These are phyloP conservation scores for Labrus mixtus DNA, from an alignment of 2,113 vertebrate species.

Conservation along the genomic window DNA sequence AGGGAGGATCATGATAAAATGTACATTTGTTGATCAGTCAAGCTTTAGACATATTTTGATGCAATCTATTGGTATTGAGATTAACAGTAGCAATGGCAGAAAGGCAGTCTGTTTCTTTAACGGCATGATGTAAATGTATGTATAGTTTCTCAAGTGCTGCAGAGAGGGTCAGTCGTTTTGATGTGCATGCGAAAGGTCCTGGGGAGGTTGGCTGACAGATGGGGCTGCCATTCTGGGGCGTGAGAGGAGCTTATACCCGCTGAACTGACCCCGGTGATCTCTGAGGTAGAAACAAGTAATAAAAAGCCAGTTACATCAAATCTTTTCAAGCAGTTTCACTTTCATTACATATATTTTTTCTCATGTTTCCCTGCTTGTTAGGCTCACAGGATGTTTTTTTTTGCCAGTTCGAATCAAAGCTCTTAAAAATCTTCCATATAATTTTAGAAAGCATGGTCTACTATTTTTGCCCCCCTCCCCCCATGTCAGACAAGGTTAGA, in stretches of 20 bases:
- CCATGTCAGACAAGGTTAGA: conserved; percentile 9
- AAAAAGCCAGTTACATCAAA: conserved; percentile 27
- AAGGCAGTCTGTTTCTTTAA: neutral
- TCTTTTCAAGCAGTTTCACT: conserved; percentile 27
- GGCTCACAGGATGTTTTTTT: neutral
- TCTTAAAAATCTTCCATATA: neutral
- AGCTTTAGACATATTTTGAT: neutral
- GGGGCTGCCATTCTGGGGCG: conserved; percentile 49
- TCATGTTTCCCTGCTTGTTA: neutral
- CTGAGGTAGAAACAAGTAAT: conserved; percentile 17
- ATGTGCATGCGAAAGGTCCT: conserved; percentile 57
- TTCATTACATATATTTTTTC: neutral
- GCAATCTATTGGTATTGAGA: too few relatives aligned
- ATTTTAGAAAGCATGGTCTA: neutral
- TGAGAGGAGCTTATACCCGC: conserved; percentile 66
- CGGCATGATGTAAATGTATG: conserved; percentile 4
- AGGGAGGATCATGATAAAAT: neutral
- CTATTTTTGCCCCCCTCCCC: too few relatives aligned
- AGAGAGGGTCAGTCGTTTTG: conserved; percentile 29
- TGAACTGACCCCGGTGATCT: conserved; percentile 64
- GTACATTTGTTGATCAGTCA: neutral
- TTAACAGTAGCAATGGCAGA: too few relatives aligned
- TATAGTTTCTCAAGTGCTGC: conserved; percentile 13
- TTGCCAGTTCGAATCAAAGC: neutral
- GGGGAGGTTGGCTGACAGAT: conserved; percentile 70